Base-by-base conservation (phyloP, 2,888 invertebrate genomes). In the Phrixothrix hirtus region DNA sequence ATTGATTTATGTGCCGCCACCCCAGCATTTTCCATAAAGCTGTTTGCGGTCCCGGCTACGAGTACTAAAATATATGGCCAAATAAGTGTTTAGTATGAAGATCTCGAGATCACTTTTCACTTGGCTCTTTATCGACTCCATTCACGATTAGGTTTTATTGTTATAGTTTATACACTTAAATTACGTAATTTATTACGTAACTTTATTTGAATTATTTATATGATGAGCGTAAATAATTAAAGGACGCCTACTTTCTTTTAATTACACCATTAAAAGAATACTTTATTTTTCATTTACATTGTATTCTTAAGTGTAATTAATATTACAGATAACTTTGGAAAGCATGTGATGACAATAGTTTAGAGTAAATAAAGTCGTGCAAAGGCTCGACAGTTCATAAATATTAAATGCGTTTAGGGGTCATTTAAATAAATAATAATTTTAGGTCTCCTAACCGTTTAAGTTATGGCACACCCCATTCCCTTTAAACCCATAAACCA, bases 1-100 rank as follows among this genome's bases (percentile, higher is more conserved):
- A 81, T 81, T 81, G 81, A 81, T 81, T 81, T 80, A 81, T 80
- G 80, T 78, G 75, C 75, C 78, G 76, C 74, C 74, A 74, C 74
- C 74, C 74, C 68, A 70, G 74, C 74, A 71, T 73, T 75, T 75
- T 75, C 76, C 74, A 75, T 75, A 76, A 76, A 76, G 76, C 76
- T 75, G 75, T 75, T 75, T 75, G 75, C 73, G 74, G 74, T 72
- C 72, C 69, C 71, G 68, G 69, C 72, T 72, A 70, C 69, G 63
- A 68, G 64, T 59, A 66, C 69, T 68, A 66, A 75, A 75, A 76
- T 75, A 76, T 75, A 76, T 75, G 71, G 74, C 73, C 72, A 71
- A 75, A 76, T 75, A 75, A 75, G 73, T 75, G 76, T 75, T 75
- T 75, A 73, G 73, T 71, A 73, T 69, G 72, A 73, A 73, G 73